These are phyloP conservation scores for Hyposoter didymator DNA, from an alignment of 2,888 invertebrate species.

Conservation along the genomic window DNA sequence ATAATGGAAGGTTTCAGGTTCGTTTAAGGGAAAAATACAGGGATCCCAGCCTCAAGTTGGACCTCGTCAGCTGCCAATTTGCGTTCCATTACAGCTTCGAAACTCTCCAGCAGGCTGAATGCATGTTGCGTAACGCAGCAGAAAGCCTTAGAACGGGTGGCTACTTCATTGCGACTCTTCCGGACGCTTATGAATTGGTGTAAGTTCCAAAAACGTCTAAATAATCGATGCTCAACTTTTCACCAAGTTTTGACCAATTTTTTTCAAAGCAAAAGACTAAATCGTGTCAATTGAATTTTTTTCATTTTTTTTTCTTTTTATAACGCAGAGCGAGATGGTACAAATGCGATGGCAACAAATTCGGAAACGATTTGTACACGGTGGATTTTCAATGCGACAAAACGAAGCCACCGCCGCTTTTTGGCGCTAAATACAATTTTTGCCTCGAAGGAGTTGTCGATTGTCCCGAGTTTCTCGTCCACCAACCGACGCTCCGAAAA, in stretches of 20 bases:
- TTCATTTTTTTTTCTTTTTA: constrained; percentile 4
- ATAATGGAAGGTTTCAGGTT: constrained; percentile 82
- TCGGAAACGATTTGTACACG: constrained; percentile 92
- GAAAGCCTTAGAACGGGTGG: constrained; percentile 96
- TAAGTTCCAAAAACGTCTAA: constrained; percentile 80
- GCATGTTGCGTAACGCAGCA: constrained; percentile 96
- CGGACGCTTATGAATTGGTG: constrained; percentile 96
- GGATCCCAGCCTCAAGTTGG: constrained; percentile 92
- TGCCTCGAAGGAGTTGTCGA: constrained; percentile 98
- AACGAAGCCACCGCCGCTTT: constrained; percentile 90
- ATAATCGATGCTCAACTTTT: not conserved
- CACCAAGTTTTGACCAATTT: not conserved
- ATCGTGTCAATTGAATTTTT: not conserved
- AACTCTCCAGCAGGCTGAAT: constrained; percentile 93
- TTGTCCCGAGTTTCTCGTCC: constrained; percentile 99
- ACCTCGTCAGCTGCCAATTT: constrained; percentile 98
- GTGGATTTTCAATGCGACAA: constrained; percentile 90
- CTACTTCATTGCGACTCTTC: constrained; percentile 98
- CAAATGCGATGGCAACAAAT: constrained; percentile 86
- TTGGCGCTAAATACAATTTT: constrained; percentile 98
- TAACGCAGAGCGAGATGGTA: constrained; percentile 85
- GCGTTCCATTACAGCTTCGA: constrained; percentile 99
- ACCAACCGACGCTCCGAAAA: constrained; percentile 93
- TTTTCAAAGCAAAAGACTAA: not conserved
- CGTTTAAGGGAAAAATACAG: constrained; percentile 91